Evolutionary conservation across 2,113 vertebrate genomes (phyloP).

Genomic region (Cyanocitta stelleri): DNA sequence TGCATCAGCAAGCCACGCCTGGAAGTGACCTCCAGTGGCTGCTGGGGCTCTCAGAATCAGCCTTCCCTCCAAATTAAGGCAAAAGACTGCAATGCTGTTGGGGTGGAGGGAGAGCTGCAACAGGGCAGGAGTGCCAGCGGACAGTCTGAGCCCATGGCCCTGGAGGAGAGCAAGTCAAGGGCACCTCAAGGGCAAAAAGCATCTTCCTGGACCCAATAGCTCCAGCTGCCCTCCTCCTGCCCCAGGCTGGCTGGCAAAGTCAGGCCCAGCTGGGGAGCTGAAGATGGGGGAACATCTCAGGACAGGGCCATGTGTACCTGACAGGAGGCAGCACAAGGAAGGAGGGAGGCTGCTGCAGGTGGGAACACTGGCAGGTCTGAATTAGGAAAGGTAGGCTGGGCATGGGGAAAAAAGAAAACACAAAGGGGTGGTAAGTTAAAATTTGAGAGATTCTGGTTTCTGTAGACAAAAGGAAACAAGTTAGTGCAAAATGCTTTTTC

Average conservation of each 20-base stretch:
- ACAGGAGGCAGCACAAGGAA: fast-evolving
- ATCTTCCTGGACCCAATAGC: not conserved
- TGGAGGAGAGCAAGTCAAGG: not conserved
- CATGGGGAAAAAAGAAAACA: no score
- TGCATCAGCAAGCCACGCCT: not conserved
- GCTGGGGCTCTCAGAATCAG: not conserved
- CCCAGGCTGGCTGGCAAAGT: fast-evolving
- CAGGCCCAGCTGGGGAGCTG: not conserved
- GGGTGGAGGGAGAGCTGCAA: not conserved
- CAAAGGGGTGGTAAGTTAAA: not conserved
- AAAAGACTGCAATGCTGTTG: not conserved
- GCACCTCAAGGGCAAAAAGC: not conserved
- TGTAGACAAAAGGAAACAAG: not conserved
- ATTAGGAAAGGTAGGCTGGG: not conserved
- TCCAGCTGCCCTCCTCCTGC: not conserved
- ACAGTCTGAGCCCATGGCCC: not conserved
- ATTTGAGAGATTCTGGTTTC: not conserved
- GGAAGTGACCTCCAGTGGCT: not conserved
- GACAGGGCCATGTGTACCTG: not conserved
- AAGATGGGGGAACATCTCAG: not conserved
- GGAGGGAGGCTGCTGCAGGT: not conserved
- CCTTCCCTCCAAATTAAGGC: not conserved
- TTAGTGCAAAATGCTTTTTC: not conserved
- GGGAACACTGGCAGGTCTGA: not conserved
- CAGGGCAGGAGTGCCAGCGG: fast-evolving